phyloP scores from a whole-genome alignment of 2,888 invertebrate genomes.

The Pristionchus exspectatus region DNA sequence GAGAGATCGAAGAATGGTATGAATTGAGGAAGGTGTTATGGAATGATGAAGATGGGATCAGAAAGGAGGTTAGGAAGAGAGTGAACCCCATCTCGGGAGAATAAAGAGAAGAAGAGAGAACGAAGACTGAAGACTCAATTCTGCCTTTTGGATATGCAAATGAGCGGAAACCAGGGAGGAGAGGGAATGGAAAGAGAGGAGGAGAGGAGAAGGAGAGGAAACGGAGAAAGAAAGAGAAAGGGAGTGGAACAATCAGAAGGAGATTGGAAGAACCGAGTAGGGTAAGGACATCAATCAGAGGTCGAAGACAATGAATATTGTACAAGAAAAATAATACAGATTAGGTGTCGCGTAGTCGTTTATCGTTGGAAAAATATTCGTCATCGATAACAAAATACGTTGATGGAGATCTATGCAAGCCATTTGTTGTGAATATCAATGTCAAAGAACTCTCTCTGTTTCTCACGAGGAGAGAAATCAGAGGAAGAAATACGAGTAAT shows the following conservation, averaged over 20 bases:
- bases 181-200: not conserved
- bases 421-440: not conserved
- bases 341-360: too few relatives aligned
- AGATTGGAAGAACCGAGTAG: not conserved
- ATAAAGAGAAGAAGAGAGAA: conserved; percentile 29
- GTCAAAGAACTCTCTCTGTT: too few relatives aligned
- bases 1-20: not conserved
- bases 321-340: not conserved
- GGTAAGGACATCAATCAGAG: not conserved
- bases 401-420: too few relatives aligned
- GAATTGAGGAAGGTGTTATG: not conserved
- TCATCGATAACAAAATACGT: too few relatives aligned
- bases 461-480: not conserved
- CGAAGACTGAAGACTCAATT: conserved; percentile 10
- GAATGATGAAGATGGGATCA: not conserved
- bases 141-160: conserved; percentile 46
- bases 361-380: too few relatives aligned
- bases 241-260: conserved; percentile 23
- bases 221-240: conserved; percentile 12
- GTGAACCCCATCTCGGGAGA: not conserved
- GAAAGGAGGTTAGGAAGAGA: not conserved
- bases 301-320: not conserved
- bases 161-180: conserved; percentile 40
- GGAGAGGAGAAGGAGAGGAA: conserved; percentile 19
- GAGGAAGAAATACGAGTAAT: not conserved